Evolutionary conservation across 2,888 invertebrate genomes (phyloP).

Genomic region (Apodemia duryi): DNA sequence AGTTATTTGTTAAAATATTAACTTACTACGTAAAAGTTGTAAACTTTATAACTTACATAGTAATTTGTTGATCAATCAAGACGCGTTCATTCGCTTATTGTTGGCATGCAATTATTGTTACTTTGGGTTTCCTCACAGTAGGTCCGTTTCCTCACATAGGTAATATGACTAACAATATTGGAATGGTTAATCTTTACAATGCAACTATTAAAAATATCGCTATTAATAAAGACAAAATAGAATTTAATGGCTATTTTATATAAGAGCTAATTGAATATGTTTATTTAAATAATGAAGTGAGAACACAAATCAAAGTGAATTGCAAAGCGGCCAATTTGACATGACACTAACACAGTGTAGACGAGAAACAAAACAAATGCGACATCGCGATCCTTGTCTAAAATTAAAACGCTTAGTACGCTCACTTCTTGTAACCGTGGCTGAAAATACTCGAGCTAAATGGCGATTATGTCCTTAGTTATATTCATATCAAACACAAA

Average conservation of each 20-base stretch:
- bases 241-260: conserved; percentile 5
- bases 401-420: conserved; percentile 17
- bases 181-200: no score
- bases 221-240: background rate
- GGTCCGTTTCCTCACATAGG: no score
- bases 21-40: no score
- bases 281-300: conserved; percentile 23
- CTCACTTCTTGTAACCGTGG: conserved; percentile 9
- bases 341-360: conserved; percentile 33
- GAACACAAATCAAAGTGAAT: conserved; percentile 35
- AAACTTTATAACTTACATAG: no score
- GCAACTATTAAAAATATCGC: no score
- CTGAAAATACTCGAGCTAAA: conserved; percentile 4
- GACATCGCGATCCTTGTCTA: conserved; percentile 9
- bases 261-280: conserved; percentile 9
- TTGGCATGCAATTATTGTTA: no score
- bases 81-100: no score
- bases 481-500: background rate
- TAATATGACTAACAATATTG: no score
- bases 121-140: no score
- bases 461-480: conserved; percentile 5
- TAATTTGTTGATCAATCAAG: no score
- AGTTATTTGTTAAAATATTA: no score
- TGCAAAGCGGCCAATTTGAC: conserved; percentile 29
- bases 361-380: conserved; percentile 15